Evolutionary conservation across 2,888 invertebrate species (phyloP), one percentile per base, ranked within the genome.

Genomic region (Notocelia uddmanniana): DNA sequence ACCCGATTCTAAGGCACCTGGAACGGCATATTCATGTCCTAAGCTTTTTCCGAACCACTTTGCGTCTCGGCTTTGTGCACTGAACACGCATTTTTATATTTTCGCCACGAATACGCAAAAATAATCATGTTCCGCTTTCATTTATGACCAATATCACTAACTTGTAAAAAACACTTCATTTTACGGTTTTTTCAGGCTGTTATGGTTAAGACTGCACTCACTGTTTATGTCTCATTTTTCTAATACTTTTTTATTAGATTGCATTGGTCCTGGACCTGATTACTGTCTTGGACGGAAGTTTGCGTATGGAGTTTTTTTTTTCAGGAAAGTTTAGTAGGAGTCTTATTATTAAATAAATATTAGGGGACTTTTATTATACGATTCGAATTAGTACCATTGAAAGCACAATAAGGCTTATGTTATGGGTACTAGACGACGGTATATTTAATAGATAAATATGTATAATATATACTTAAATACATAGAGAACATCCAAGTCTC

Each of bases 21-120:
- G 76, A 77, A 80, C 76, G 68, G 73, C 78, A 78, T 76, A 74
- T 74, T 76, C 21, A 64, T 57, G 68, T 71, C 69, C 63, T 69
- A 68, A 41, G 74, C 74, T 67, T 74, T 34, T 58, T 26, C 31
- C 26, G 34, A 64, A 45, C 59, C 71, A 71, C 71, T 58, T 68
- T 55, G 62, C 60, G 68, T 54, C 60, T 60, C 68, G 60, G 54
- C 66, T 66, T 71, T 31, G 45, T 54, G 74, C 72, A 74, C 74
- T 26, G 57, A 63, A 71, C 71, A 71, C 71, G 59, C 66, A 71
- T 55, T 67, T 57, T 76, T 70, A 64, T 75, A 73, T 73, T 62
- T 73, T 74, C 72, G 68, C 76, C 77, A 75, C 76, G 60, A 63
- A 50, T 59, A 52, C 50, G 68, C 55, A 69, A 48, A 34, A 34